These are phyloP conservation scores for Balaenoptera acutorostrata DNA, from an alignment of 2,113 vertebrate species.

Conservation along the genomic window DNA sequence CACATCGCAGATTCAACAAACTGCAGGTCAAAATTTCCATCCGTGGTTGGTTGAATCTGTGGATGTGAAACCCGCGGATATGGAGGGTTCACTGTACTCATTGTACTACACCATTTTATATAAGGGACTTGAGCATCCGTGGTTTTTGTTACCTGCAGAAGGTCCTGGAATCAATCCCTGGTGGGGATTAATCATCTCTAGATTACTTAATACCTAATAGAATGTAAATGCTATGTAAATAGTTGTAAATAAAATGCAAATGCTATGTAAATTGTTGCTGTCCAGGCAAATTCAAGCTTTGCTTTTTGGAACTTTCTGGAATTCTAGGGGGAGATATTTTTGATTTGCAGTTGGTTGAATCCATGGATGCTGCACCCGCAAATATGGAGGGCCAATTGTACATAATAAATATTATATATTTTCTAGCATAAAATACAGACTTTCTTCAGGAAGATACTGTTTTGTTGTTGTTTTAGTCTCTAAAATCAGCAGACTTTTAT, in stretches of 20 bases:
- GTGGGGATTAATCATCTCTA: neutral
- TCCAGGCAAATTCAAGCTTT: neutral
- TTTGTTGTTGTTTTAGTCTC: neutral
- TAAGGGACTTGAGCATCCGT: neutral
- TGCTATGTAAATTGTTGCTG: neutral
- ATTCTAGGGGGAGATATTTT: neutral
- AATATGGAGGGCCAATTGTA: neutral
- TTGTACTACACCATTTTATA: neutral
- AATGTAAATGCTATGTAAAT: neutral
- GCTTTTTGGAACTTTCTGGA: neutral
- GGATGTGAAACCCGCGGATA: neutral
- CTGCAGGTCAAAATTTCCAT: neutral
- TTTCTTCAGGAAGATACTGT: neutral
- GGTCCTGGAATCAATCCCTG: neutral
- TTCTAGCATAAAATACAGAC: neutral
- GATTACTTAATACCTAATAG: neutral
- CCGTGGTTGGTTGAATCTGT: neutral
- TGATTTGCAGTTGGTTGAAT: neutral
- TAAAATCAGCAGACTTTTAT: neutral
- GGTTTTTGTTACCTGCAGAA: neutral
- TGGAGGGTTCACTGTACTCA: neutral
- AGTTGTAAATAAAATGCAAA: neutral
- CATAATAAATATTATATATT: neutral
- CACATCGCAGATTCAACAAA: neutral
- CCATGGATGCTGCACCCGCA: neutral